These are phyloP conservation scores for Aporophyla lueneburgensis DNA, from an alignment of 2,888 invertebrate species.

Conservation along the genomic window DNA sequence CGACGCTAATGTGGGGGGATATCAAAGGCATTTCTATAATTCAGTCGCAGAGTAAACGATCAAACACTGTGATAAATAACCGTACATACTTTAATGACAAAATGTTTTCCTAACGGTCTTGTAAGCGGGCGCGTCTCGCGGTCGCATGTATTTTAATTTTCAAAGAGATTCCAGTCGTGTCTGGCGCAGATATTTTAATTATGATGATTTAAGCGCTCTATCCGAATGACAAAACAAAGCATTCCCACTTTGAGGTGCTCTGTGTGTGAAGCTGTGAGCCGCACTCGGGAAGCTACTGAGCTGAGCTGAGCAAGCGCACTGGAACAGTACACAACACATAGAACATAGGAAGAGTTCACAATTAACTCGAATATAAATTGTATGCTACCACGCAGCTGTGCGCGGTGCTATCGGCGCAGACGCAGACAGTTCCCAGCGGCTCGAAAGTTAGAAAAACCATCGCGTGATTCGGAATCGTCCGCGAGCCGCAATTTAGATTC, in stretches of 20 bases:
- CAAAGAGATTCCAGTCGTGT: slow-evolving; percentile 81
- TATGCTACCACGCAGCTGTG: background rate
- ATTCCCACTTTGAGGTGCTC: slow-evolving; percentile 71
- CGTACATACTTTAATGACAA: slow-evolving; percentile 64
- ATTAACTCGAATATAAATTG: background rate
- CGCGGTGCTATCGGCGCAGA: background rate
- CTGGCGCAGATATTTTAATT: slow-evolving; percentile 82
- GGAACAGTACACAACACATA: background rate
- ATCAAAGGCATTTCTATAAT: slow-evolving; percentile 72
- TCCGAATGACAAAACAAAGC: slow-evolving; percentile 79
- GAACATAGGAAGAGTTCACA: background rate
- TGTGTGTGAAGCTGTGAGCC: background rate
- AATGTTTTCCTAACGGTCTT: slow-evolving; percentile 54
- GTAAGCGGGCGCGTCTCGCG: slow-evolving; percentile 43
- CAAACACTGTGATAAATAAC: slow-evolving; percentile 75
- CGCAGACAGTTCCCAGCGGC: background rate
- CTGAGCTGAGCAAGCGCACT: no score
- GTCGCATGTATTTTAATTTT: slow-evolving; percentile 74
- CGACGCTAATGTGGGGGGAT: slow-evolving; percentile 58
- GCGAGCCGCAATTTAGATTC: slow-evolving; percentile 68
- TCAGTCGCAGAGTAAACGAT: slow-evolving; percentile 63
- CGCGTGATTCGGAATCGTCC: slow-evolving; percentile 64
- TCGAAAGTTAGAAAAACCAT: slow-evolving; percentile 54
- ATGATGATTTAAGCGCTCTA: slow-evolving; percentile 83
- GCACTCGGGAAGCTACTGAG: background rate